Base-by-base conservation (phyloP, 2,797 vertebrate genomes). In the Brachymystax lenok region DNA sequence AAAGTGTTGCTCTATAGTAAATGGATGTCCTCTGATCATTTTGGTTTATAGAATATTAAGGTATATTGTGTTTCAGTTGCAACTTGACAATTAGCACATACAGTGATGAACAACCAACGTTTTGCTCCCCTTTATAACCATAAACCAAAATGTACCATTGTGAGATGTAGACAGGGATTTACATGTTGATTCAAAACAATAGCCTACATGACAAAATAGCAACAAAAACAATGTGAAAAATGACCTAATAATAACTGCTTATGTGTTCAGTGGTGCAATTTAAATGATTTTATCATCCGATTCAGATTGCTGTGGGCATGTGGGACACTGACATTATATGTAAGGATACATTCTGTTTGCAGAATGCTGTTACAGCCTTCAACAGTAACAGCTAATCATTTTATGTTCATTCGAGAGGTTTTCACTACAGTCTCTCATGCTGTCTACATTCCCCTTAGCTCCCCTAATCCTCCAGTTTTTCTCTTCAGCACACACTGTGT, bases 171-270 rank as follows among this genome's bases (percentile, higher is more conserved):
- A 71, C 69, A 51, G 24, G 1, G 68, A n/a, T 69, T 69, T 52
- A 71, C 13, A 71, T 46, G 50, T 56, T 72, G 52, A 59, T 28
- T 16, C 50, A 71, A 13, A 71, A 28, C 16, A 71, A 71, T 51
- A 50, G 17, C n/a, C 19, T 70, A 16, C 24, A 33, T 30, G 52
- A 28, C 10, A 72, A 54, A 52, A 27, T 17, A 30, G 51, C 27
- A 72, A 72, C 28, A 69, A 10, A 21, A 56, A 56, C 52, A 72
- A 54, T 54, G 10, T 69, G 68, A n/a, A 21, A n/a, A 21, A 69
- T 35, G 0, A 13, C 16, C 66, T 19, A 16, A 16, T 10, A 33
- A 16, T 30, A 68, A 7, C 66, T 24, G 24, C n/a, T 50, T 52
- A 52, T 52, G 51, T 56, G 27, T 56, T 33, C 28, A 6, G 27